Evolutionary conservation across 2,888 invertebrate species (phyloP).

Genomic region (Eucera pruinosa): DNA sequence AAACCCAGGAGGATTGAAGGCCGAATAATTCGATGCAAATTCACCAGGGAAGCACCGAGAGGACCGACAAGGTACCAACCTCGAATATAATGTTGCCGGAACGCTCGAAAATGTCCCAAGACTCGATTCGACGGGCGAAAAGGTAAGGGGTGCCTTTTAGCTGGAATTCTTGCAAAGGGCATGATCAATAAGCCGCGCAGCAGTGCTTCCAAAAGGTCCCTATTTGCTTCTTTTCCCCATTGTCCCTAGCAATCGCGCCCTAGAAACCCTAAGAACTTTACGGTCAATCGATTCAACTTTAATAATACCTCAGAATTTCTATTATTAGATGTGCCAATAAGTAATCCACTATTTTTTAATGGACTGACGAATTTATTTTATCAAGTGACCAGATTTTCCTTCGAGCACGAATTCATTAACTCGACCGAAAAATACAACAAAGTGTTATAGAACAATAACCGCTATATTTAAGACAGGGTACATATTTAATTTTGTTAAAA

Average conservation of each 20-base stretch:
- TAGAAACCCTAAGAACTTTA: background rate
- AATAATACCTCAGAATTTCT: too few relatives aligned
- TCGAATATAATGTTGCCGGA: conserved; percentile 5
- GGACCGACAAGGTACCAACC: background rate
- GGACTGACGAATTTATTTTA: too few relatives aligned
- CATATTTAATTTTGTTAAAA: too few relatives aligned
- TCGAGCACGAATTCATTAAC: too few relatives aligned
- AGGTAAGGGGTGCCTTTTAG: conserved; percentile 37
- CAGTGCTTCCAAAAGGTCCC: conserved; percentile 4
- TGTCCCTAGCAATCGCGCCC: background rate
- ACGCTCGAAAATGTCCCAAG: conserved; percentile 29
- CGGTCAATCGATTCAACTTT: too few relatives aligned
- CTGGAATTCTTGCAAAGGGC: conserved; percentile 15
- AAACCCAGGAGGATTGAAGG: conserved; percentile 35
- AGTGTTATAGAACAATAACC: too few relatives aligned
- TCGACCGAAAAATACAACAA: too few relatives aligned
- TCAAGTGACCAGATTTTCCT: too few relatives aligned
- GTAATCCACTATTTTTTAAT: too few relatives aligned
- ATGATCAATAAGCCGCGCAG: conserved; percentile 35
- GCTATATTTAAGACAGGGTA: too few relatives aligned
- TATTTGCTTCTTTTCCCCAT: background rate
- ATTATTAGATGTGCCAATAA: too few relatives aligned
- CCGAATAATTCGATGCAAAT: conserved; percentile 46
- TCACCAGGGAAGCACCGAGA: conserved; percentile 14
- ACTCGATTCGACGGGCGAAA: conserved; percentile 8